phyloP scores from a whole-genome alignment of 2,888 invertebrate species.

The Dryobota labecula region DNA sequence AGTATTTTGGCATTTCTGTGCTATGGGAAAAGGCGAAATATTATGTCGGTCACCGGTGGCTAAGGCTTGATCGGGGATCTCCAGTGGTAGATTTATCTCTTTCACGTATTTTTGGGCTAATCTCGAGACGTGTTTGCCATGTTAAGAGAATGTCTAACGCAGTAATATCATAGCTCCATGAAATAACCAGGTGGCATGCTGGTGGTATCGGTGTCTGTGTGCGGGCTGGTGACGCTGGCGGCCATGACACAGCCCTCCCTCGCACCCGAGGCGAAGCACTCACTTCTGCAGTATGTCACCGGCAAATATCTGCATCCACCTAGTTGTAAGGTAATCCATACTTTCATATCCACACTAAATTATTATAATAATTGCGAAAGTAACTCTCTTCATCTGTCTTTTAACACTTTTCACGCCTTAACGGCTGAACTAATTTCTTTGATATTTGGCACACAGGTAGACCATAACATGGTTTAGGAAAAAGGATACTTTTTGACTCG shows the following conservation, averaged over 20 bases:
- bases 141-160: too few species aligned
- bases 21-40: too few species aligned
- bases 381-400: too few species aligned
- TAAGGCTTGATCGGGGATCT: too few species aligned
- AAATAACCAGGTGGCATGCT: slow-evolving; percentile 94
- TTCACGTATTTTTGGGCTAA: too few species aligned
- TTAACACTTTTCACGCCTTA: neutral
- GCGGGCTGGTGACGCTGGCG: slow-evolving; percentile 96
- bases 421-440: too few species aligned
- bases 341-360: neutral
- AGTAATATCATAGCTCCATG: slow-evolving; percentile 5
- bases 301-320: slow-evolving; percentile 97
- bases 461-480: neutral
- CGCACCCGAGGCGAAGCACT: slow-evolving; percentile 97
- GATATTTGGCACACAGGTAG: too few species aligned
- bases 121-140: too few species aligned
- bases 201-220: slow-evolving; percentile 96
- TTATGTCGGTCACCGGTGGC: too few species aligned
- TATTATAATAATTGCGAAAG: too few species aligned
- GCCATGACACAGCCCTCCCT: slow-evolving; percentile 97
- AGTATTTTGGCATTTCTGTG: neutral
- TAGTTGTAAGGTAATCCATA: slow-evolving; percentile 92
- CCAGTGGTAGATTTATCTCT: too few species aligned
- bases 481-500: neutral
- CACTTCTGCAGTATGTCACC: slow-evolving; percentile 96